These are phyloP conservation scores for Agrypnus murinus DNA, from an alignment of 2,888 invertebrate species.

Conservation along the genomic window DNA sequence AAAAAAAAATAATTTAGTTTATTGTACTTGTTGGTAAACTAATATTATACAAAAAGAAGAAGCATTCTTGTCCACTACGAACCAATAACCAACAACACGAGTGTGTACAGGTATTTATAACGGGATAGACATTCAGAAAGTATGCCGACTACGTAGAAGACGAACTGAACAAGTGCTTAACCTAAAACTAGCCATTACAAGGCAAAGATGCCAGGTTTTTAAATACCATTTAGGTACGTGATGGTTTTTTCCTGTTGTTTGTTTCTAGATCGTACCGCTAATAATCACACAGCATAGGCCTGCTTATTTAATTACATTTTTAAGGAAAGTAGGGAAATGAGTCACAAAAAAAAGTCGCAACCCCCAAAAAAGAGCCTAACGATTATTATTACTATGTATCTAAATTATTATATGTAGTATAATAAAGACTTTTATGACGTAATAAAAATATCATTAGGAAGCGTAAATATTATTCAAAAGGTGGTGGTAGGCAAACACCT, in stretches of 20 bases:
- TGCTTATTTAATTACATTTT: constrained; percentile 2
- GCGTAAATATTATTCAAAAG: background rate
- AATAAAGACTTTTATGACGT: background rate
- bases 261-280: constrained; percentile 28
- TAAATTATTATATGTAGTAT: too few relatives aligned
- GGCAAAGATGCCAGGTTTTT: constrained; percentile 34
- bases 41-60: background rate
- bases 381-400: too few relatives aligned
- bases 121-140: constrained; percentile 49
- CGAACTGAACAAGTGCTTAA: constrained; percentile 31
- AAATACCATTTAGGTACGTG: constrained; percentile 33
- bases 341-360: background rate
- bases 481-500: background rate
- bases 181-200: constrained; percentile 34
- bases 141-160: constrained; percentile 50
- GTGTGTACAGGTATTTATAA: constrained; percentile 35
- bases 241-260: constrained; percentile 9
- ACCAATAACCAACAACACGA: constrained; percentile 21
- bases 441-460: background rate
- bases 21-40: too few relatives aligned
- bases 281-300: background rate
- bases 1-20: too few relatives aligned
- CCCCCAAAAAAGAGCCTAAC: too few relatives aligned
- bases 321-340: background rate
- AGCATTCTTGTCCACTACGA: constrained; percentile 12